Evolutionary conservation across 2,113 vertebrate species (phyloP).

Genomic region (Psammodynastes pulverulentus): DNA sequence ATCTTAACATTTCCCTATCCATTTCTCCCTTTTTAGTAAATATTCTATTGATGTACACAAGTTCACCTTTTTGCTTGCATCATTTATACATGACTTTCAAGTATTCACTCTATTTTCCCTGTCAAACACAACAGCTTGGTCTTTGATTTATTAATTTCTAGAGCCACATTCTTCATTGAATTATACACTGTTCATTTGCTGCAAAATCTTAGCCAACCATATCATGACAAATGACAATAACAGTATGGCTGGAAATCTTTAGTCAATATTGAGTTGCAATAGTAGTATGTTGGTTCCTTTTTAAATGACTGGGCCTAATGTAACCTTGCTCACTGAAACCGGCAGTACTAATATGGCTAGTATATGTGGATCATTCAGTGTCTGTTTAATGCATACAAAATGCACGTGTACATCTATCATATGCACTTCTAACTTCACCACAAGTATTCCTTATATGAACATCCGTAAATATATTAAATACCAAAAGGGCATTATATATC

Average conservation of each 20-base stretch:
- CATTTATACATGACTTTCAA: background rate
- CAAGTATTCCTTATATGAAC: too few relatives aligned
- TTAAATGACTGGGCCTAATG: background rate
- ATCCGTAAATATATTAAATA: too few relatives aligned
- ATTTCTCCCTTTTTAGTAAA: background rate
- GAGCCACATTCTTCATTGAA: background rate
- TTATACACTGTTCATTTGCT: background rate
- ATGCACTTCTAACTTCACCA: background rate
- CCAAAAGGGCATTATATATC: too few relatives aligned
- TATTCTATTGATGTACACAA: background rate
- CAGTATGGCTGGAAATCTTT: background rate
- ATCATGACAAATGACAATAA: background rate
- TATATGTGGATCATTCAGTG: background rate
- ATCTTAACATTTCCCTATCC: background rate
- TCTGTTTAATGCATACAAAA: background rate
- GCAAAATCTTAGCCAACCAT: background rate
- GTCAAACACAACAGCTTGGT: background rate
- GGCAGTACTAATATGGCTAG: background rate
- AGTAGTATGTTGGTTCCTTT: background rate
- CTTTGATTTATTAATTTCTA: background rate
- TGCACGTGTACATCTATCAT: background rate
- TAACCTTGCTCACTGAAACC: background rate
- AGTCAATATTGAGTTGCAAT: slow-evolving; percentile 18
- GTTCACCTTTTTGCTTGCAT: background rate
- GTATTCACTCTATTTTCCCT: background rate